Conservation (phyloP, 2,888 invertebrate species). For the Callinectes sapidus region DNA sequence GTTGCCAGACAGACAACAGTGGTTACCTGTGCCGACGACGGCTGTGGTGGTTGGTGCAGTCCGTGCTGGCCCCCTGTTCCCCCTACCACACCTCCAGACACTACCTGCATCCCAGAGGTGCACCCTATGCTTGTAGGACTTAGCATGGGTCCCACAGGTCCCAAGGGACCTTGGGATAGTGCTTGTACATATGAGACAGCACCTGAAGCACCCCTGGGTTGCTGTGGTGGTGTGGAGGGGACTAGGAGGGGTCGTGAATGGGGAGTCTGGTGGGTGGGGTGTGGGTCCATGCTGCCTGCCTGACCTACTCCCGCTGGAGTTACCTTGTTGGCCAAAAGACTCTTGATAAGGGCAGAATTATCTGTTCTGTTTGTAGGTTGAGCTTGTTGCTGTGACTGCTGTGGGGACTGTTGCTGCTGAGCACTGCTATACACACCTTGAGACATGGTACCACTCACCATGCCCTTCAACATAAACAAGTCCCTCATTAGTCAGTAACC, state of each 20-base stretch:
- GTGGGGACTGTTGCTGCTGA: slow-evolving; percentile 59
- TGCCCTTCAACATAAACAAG: slow-evolving; percentile 68
- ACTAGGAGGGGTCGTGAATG: slow-evolving; percentile 63
- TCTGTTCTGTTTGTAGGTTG: slow-evolving; percentile 61
- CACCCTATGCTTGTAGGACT: slow-evolving; percentile 59
- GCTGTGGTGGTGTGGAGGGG: slow-evolving; percentile 60
- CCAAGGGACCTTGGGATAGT: slow-evolving; percentile 63
- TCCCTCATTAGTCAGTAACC: slow-evolving; percentile 62
- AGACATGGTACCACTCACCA: slow-evolving; percentile 69
- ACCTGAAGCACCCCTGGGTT: slow-evolving; percentile 56
- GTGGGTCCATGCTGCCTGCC: slow-evolving; percentile 67
- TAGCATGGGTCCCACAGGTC: slow-evolving; percentile 62
- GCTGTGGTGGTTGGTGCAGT: slow-evolving; percentile 62
- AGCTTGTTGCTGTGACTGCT: slow-evolving; percentile 59
- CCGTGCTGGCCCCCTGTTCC: slow-evolving; percentile 60
- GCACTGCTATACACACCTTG: slow-evolving; percentile 69
- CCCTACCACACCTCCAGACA: slow-evolving; percentile 58
- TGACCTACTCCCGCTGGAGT: slow-evolving; percentile 74
- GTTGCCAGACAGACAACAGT: slow-evolving; percentile 46
- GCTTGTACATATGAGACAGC: slow-evolving; percentile 62
- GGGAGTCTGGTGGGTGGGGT: slow-evolving; percentile 63
- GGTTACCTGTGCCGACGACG: slow-evolving; percentile 63
- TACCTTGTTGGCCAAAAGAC: slow-evolving; percentile 95
- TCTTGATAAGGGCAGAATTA: slow-evolving; percentile 87
- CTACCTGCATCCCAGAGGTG: slow-evolving; percentile 65